A percentile compares a stretch with the other conserved stretches of the same genome.
These are phyloP conservation scores for Caloenas nicobarica DNA, from an alignment of 2,113 vertebrate species.

Conservation along the genomic window DNA sequence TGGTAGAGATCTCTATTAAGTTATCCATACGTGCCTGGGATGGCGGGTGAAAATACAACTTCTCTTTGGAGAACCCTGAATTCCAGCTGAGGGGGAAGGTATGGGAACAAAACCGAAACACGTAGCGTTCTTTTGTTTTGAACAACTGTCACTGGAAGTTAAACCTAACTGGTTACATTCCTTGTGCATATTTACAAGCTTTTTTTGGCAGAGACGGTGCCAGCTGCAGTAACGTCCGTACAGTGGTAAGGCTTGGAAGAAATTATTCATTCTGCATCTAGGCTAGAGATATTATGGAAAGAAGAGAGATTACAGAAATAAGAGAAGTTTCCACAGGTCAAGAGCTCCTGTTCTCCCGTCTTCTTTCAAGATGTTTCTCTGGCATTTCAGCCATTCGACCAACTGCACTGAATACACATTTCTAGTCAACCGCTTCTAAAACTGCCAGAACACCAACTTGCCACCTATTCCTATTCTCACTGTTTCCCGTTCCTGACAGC, in stretches of 20 bases:
- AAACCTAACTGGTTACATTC: not conserved
- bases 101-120: not conserved
- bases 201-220: not conserved
- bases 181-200: not conserved
- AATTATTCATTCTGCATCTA: not conserved
- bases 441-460: not conserved
- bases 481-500: not conserved
- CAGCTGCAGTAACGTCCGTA: not conserved
- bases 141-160: not conserved
- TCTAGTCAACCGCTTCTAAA: not conserved
- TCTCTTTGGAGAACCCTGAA: not conserved
- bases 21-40: not conserved
- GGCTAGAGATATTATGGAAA: not conserved
- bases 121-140: not conserved
- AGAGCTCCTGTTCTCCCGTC: not conserved
- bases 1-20: not conserved
- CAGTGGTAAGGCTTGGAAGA: not conserved
- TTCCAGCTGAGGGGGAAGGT: not conserved
- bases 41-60: not conserved
- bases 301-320: not conserved
- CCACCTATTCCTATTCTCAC: not conserved
- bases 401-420: not conserved
- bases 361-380: not conserved
- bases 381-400: not conserved
- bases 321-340: not conserved